Evolutionary conservation across 2,113 vertebrate species (phyloP).

Genomic region (Phoenicopterus ruber): DNA sequence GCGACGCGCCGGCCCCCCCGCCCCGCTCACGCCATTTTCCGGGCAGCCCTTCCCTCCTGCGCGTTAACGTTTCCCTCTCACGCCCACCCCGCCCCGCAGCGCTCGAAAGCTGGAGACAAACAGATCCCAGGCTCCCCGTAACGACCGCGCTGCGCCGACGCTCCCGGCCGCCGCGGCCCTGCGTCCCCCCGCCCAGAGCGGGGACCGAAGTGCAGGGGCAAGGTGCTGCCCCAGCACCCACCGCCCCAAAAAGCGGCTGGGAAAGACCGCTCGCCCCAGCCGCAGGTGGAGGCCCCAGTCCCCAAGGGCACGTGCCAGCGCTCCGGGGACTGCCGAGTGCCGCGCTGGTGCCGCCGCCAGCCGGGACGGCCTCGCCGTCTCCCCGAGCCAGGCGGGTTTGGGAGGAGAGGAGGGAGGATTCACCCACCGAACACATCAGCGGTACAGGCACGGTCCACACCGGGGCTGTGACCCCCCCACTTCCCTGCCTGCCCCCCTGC

Average conservation of each 20-base stretch:
- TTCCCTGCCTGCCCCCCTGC: background rate
- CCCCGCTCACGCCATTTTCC: background rate
- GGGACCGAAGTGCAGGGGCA: background rate
- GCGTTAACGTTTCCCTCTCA: background rate
- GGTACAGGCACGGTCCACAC: rapidly evolving
- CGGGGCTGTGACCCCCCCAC: background rate
- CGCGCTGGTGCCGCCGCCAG: background rate
- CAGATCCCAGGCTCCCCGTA: background rate
- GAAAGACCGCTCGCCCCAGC: background rate
- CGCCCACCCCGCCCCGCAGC: background rate
- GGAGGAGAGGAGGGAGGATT: too few species aligned
- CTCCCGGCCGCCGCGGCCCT: background rate
- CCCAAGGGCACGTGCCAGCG: background rate
- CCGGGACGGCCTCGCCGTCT: too few species aligned
- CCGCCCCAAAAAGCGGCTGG: background rate
- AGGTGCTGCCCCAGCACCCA: too few species aligned
- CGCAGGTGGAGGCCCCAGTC: rapidly evolving
- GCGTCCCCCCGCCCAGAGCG: rapidly evolving
- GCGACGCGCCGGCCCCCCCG: background rate
- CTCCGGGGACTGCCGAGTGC: background rate
- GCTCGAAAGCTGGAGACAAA: background rate
- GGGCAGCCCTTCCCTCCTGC: background rate
- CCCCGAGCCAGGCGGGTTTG: background rate
- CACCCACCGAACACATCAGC: background rate
- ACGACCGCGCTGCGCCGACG: rapidly evolving